Conservation (phyloP, 2,113 vertebrate genomes). For the Mastomys coucha region DNA sequence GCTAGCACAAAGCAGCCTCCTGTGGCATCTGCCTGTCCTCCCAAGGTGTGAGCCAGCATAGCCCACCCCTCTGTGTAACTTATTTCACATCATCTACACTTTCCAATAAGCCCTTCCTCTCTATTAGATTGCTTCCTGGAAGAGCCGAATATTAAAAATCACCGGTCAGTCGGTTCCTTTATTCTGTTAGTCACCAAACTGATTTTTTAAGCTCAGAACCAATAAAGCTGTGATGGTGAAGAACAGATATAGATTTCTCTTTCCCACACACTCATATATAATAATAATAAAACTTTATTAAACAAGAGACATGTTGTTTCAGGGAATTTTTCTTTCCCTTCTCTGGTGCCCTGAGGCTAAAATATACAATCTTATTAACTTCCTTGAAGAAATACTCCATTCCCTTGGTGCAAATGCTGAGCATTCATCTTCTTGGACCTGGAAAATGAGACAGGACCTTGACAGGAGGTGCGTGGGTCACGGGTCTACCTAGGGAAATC, state of each 20-base stretch:
- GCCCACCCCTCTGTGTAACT: not conserved
- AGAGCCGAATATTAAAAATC: conserved; percentile 81
- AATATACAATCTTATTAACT: conserved; percentile 85
- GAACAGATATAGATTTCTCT: conserved; percentile 80
- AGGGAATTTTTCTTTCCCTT: conserved; percentile 81
- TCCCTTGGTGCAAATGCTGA: conserved; percentile 53
- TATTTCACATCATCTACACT: conserved; percentile 66
- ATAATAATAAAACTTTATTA: conserved; percentile 85
- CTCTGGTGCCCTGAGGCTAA: conserved; percentile 75
- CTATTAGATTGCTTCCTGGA: conserved; percentile 79
- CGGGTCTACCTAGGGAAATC: conserved; percentile 54
- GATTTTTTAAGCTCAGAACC: conserved; percentile 82
- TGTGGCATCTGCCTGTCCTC: not conserved
- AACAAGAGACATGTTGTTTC: conserved; percentile 84
- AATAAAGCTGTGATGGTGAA: conserved; percentile 77
- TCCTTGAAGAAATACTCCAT: conserved; percentile 76
- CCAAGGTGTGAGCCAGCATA: not conserved
- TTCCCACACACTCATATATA: conserved; percentile 81
- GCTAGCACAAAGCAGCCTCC: not conserved
- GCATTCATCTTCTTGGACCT: conserved; percentile 72
- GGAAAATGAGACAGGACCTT: conserved; percentile 70
- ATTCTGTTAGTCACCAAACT: conserved; percentile 80
- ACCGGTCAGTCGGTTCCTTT: conserved; percentile 75
- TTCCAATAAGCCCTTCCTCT: conserved; percentile 73
- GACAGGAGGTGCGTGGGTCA: not conserved